Evolutionary conservation across 2,113 vertebrate species (phyloP).

Genomic region (Strix aluco): DNA sequence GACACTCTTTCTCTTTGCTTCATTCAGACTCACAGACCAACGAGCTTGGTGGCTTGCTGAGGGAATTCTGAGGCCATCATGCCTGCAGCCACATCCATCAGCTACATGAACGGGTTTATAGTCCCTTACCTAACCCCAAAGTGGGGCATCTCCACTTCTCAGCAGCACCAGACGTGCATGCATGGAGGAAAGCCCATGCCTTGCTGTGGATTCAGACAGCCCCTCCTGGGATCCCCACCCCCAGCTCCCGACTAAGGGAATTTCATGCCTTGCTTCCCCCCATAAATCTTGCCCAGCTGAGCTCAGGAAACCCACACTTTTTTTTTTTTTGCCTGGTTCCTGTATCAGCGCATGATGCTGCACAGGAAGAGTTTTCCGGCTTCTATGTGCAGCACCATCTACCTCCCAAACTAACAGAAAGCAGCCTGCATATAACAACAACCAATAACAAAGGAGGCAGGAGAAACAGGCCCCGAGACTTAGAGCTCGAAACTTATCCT

Average conservation of each 20-base stretch:
- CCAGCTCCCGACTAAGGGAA: not conserved
- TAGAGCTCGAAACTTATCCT: not conserved
- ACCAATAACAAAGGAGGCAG: not conserved
- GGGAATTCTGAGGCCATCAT: not conserved
- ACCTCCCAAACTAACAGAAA: not conserved
- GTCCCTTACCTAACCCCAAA: not conserved
- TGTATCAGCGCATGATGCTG: not conserved
- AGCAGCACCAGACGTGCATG: rapidly evolving
- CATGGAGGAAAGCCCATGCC: not conserved
- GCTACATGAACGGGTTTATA: rapidly evolving
- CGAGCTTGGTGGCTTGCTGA: not conserved
- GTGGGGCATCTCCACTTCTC: not conserved
- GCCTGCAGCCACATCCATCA: not conserved
- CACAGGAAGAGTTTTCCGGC: not conserved
- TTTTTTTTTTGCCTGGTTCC: not conserved
- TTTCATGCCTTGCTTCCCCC: not conserved
- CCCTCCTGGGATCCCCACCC: not conserved
- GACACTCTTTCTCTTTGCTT: not conserved
- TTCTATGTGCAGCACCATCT: not conserved
- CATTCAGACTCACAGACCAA: not conserved
- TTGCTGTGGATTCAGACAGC: not conserved
- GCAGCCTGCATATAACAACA: not conserved
- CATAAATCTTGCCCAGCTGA: not conserved
- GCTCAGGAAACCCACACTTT: not conserved
- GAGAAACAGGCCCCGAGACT: not conserved